phyloP scores from a whole-genome alignment of 2,113 vertebrate genomes.

The Nothocercus nigrocapillus region DNA sequence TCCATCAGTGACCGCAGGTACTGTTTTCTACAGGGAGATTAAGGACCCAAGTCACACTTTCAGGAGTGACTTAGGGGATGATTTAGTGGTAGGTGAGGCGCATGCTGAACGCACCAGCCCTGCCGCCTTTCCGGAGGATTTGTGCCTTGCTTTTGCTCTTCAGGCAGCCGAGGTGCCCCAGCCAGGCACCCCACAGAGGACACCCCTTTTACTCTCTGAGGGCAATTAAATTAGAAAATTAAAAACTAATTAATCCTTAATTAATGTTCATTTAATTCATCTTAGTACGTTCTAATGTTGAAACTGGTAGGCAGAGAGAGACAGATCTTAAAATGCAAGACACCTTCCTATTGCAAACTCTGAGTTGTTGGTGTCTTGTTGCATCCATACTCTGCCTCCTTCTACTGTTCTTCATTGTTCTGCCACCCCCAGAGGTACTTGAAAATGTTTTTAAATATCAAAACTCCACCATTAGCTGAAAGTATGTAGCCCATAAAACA shows the following conservation, averaged over 20 bases:
- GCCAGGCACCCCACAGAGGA: neutral
- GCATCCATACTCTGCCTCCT: constrained; percentile 21
- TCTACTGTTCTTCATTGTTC: constrained; percentile 13
- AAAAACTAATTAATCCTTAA: neutral
- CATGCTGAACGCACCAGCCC: neutral
- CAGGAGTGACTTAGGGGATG: neutral
- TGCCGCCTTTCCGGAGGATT: neutral
- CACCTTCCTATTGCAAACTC: neutral
- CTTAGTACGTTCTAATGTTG: neutral
- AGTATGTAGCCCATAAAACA: constrained; percentile 60
- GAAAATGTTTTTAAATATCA: constrained; percentile 58
- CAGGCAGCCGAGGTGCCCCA: neutral
- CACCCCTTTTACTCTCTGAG: neutral
- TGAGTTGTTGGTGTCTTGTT: neutral
- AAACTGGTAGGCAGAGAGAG: neutral
- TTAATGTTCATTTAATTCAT: constrained; percentile 17
- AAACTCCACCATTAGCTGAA: constrained; percentile 59
- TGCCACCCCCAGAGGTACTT: constrained; percentile 42
- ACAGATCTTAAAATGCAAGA: neutral
- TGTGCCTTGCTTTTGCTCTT: neutral
- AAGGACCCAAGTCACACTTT: neutral
- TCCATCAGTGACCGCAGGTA: neutral
- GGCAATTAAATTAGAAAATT: neutral
- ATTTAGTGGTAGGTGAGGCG: neutral
- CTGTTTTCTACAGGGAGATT: neutral